Percentiles rank a stretch among this genome's conserved stretches.
Conservation (phyloP, 2,113 vertebrate genomes). For the Antechinus flavipes region DNA sequence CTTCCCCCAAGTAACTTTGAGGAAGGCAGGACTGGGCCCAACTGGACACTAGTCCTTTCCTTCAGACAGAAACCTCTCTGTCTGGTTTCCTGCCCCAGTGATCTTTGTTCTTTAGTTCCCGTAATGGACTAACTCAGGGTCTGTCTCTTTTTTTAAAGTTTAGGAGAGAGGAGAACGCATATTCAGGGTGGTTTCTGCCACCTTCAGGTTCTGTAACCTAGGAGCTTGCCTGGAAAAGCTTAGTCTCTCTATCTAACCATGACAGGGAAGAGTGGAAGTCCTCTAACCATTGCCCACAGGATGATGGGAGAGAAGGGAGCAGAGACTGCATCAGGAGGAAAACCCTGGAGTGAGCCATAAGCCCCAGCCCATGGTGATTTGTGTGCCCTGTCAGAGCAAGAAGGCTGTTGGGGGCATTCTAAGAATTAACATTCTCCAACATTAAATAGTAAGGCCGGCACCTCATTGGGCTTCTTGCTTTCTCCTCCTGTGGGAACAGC, state of each 20-base stretch:
- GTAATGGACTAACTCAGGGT: background rate
- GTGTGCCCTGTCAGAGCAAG: background rate
- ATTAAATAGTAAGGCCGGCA: too few relatives aligned
- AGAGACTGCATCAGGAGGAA: background rate
- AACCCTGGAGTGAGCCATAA: background rate
- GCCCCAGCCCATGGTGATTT: too few relatives aligned
- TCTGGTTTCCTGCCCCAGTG: background rate
- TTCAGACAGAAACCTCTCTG: background rate
- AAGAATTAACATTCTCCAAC: too few relatives aligned
- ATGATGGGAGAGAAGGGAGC: background rate
- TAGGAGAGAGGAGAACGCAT: background rate
- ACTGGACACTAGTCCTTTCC: background rate
- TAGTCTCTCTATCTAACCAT: background rate
- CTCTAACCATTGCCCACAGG: background rate
- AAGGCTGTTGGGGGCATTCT: background rate
- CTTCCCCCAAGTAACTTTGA: background rate
- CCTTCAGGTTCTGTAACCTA: background rate
- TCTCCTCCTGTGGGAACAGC: background rate
- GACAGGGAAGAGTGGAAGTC: background rate
- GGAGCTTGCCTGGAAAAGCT: background rate
- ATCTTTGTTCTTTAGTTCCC: background rate
- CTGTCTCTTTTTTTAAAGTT: background rate
- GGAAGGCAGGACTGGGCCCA: background rate
- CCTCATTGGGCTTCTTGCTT: background rate
- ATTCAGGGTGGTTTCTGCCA: background rate